Conservation (phyloP, 2,797 vertebrate species). For the Onychomys arenicola region DNA sequence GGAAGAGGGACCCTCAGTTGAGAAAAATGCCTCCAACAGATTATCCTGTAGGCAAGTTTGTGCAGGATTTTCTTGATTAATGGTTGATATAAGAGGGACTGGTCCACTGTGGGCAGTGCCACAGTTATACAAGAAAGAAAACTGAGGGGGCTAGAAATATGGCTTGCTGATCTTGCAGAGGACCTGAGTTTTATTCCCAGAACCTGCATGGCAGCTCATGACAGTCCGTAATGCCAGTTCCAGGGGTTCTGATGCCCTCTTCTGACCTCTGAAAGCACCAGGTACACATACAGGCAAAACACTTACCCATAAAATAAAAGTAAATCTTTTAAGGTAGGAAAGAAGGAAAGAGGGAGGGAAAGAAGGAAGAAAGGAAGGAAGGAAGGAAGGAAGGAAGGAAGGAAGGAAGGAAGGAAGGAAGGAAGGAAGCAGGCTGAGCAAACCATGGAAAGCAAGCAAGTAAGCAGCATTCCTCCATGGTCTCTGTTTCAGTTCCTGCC, state of each 20-base stretch:
- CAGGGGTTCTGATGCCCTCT: not conserved
- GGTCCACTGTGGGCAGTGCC: not conserved
- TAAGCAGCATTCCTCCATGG: not conserved
- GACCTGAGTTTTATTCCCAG: not conserved
- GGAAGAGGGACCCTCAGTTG: not conserved
- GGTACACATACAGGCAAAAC: not conserved
- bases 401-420: no score
- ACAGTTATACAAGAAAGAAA: not conserved
- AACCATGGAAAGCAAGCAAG: not conserved
- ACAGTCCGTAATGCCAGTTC: not conserved
- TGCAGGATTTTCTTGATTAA: not conserved
- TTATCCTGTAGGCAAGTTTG: not conserved
- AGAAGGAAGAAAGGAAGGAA: no score
- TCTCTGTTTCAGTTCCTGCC: not conserved
- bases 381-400: no score
- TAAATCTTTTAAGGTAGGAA: not conserved
- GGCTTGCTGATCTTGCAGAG: not conserved
- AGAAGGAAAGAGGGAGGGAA: no score
- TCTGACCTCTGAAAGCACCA: not conserved
- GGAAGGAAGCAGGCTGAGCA: not conserved
- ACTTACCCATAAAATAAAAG: not conserved
- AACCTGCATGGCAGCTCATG: not conserved
- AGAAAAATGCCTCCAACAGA: not conserved
- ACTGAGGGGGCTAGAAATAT: not conserved
- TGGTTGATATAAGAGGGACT: not conserved